Base-by-base conservation (phyloP, 2,797 vertebrate genomes). In the Lacerta bilineata region DNA sequence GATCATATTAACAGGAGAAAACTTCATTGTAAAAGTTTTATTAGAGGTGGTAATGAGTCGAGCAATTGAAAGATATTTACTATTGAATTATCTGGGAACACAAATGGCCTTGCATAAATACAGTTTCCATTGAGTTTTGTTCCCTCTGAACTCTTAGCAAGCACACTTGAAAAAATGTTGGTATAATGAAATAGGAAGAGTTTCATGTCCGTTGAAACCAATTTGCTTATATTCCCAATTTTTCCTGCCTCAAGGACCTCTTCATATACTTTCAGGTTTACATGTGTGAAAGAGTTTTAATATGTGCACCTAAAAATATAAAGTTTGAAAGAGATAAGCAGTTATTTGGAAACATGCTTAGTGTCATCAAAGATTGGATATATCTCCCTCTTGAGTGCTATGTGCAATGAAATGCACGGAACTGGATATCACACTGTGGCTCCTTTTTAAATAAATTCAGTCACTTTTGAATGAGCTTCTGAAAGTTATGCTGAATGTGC, bases 31-130 rank as follows among this genome's bases (percentile, higher is more conserved):
- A 76, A 36, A 27, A 71, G 78, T 85, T 92, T 77, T 33, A 15
- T 89, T 88, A 3, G 33, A 0, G 0, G 5, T 10, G 87, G 25
- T 11, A 90, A 79, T 83, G 66, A 10, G 69, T 80, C 64, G 20
- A 50, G 78, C 91, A 83, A 68, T 85, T 91, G 50, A 90, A 66
- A 89, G 85, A 41, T 61, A 29, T 91, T 90, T 91, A 36, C 87
- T 55, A 50, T 20, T 2, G 61, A 92, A 89, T 79, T 84, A 46
- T 85, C 79, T 4, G 10, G 66, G 75, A 81, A 29, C 83, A 50
- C 74, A n/a, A 69, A n/a, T 18, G 27, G 33, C 82, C n/a, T n/a
- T 88, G 71, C 79, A 69, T 71, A 36, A 41, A 75, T 61, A 66
- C 2, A 9, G 6, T 61, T 59, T 46, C 39, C 59, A 9, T 15